Base-by-base conservation (phyloP, 2,888 invertebrate genomes). In the Meiosimyza decipiens region DNA sequence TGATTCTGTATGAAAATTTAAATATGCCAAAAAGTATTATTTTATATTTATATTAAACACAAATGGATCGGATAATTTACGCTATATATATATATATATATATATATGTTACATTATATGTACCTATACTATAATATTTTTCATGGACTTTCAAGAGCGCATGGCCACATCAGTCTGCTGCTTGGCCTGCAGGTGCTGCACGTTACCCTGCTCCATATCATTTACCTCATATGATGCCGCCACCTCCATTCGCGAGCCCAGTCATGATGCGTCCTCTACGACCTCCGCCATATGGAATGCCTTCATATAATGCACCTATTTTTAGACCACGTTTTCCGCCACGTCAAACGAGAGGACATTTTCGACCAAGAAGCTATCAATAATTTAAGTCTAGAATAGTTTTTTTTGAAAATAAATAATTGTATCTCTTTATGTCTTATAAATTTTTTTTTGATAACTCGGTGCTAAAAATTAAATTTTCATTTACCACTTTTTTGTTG, bases 221-320 rank as follows among this genome's bases (percentile, higher is more conserved):
- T 33, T 22, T 66, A 22, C 65, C 65, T 6, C 72, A 59, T 12
- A 54, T 73, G 64, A 74, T 76, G 4, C 76, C 75, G 13, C 71
- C 75, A 18, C 15, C 72, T 13, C 33, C 73, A 52, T 70, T 62
- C 62, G 18, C 18, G 7, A 47, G 33, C 4, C 47, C 70, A n/a
- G 18, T 16, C 18, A 49, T 70, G n/a, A 52, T 62, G n/a, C 22
- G 11, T 33, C 52, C 54, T 18, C 16, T 57, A 12, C 70, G 54
- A 47, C 70, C 62, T 12, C 73, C 73, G 16, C 69, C 60, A 16
- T 75, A 69, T 62, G 62, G 69, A n/a, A 52, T 60, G 47, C 70
- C 70, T 40, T 9, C 40, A n/a, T 70, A 47, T 63, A 62, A 28
- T 47, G 50, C 52, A 9, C 69, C 55, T 15, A 62, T 69, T 4